Percentiles rank a stretch among this genome's conserved stretches.
Conservation (phyloP, 2,113 vertebrate genomes). For the Bubo scandiacus region DNA sequence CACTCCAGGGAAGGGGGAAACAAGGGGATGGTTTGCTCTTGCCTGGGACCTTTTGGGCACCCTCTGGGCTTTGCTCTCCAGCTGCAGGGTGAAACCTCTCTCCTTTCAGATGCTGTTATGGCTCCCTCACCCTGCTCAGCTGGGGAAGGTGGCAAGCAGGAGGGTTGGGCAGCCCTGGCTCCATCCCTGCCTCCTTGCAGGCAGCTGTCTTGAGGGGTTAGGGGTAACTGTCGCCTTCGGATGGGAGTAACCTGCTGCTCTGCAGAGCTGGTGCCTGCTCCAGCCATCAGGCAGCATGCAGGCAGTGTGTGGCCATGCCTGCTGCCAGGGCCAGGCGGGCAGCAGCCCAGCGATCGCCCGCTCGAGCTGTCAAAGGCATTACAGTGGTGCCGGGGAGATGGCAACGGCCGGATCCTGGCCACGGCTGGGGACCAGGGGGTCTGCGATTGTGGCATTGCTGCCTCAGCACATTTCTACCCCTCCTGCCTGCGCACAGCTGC, state of each 20-base stretch:
- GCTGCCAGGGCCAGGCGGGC: background rate
- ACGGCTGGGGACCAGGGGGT: background rate
- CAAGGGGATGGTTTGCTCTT: background rate
- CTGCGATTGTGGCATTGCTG: fast-evolving
- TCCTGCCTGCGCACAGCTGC: background rate
- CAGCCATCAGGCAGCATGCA: background rate
- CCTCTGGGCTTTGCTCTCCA: background rate
- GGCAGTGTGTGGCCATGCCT: background rate
- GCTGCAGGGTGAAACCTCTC: background rate
- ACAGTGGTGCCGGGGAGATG: background rate
- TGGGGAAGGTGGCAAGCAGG: fast-evolving
- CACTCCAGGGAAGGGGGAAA: fast-evolving
- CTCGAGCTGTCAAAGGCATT: background rate
- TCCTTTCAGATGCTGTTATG: background rate
- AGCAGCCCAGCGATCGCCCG: background rate
- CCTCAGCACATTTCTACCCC: background rate
- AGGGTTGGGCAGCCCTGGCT: background rate
- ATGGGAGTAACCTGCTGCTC: background rate
- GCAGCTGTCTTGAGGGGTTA: fast-evolving
- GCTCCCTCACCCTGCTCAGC: background rate
- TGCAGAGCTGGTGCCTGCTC: background rate
- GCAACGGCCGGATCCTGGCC: background rate
- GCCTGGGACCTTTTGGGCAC: background rate
- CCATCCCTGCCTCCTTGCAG: background rate
- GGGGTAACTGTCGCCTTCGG: fast-evolving